phyloP scores from a whole-genome alignment of 2,888 invertebrate genomes.

The Ferrisia virgata region DNA sequence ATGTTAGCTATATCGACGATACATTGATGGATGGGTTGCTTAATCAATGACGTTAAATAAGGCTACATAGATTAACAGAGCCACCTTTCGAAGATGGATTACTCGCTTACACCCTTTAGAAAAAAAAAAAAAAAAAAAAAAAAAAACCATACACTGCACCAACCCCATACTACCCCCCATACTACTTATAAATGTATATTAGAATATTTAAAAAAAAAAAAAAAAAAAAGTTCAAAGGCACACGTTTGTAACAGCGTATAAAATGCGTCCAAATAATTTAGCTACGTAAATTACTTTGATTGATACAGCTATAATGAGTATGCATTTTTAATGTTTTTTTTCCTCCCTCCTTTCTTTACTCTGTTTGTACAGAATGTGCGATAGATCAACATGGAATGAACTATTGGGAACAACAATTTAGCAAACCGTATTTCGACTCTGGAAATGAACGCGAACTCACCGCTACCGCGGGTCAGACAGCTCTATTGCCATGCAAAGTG shows the following conservation, averaged over 20 bases:
- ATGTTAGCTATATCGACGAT: too few relatives aligned
- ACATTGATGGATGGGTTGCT: neutral
- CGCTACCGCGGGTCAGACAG: constrained; percentile 82
- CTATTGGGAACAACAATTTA: constrained; percentile 66
- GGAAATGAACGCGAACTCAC: constrained; percentile 78
- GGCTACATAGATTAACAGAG: constrained; percentile 7
- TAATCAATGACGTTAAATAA: constrained; percentile 16
- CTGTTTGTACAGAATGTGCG: constrained; percentile 44
- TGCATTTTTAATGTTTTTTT: neutral
- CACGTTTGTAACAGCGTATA: neutral
- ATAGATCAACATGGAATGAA: constrained; percentile 47
- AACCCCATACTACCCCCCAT: neutral
- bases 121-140: too few relatives aligned
- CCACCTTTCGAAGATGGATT: constrained; percentile 5
- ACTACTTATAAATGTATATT: neutral
- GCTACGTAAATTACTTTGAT: neutral
- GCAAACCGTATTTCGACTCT: constrained; percentile 86
- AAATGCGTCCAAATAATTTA: neutral
- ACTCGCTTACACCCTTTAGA: neutral
- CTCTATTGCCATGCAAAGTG: constrained; percentile 79
- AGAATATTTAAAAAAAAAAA: neutral
- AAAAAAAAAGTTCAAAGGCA: neutral
- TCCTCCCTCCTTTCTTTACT: neutral
- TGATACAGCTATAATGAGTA: neutral
- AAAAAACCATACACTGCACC: neutral